Evolutionary conservation across 2,888 invertebrate genomes (phyloP).

Genomic region (Mesopsocus fuscifrons): DNA sequence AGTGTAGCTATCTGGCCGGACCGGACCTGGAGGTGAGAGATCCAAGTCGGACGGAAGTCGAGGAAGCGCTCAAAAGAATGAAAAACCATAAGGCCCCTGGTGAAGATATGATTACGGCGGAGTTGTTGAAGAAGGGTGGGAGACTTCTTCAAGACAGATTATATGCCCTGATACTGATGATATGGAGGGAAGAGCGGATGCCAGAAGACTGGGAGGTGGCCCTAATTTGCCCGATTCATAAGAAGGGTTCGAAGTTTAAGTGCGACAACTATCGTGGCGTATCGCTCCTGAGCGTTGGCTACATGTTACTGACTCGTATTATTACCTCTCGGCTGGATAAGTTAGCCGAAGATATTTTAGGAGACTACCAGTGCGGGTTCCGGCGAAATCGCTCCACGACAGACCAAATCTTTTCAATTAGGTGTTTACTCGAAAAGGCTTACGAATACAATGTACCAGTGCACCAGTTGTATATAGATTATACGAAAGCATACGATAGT

Average conservation of each 20-base stretch:
- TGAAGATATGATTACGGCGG: slow-evolving; percentile 10
- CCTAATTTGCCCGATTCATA: too few species aligned
- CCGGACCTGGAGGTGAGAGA: slow-evolving; percentile 7
- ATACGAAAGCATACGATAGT: slow-evolving; percentile 8
- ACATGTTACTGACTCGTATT: slow-evolving; percentile 4
- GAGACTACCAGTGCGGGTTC: slow-evolving; percentile 10
- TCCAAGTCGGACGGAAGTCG: not conserved
- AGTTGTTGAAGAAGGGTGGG: slow-evolving; percentile 11
- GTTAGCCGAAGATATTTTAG: not conserved
- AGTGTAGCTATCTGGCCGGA: slow-evolving; percentile 13
- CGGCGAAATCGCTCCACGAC: not conserved
- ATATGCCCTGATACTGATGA: slow-evolving; percentile 10
- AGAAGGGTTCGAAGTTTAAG: slow-evolving; percentile 7
- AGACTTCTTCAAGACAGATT: not conserved
- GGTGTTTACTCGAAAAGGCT: slow-evolving; percentile 8
- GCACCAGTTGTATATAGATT: slow-evolving; percentile 5
- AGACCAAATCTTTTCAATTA: slow-evolving; percentile 6
- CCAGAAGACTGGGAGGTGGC: slow-evolving; percentile 10
- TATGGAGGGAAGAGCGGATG: slow-evolving; percentile 10
- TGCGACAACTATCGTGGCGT: slow-evolving; percentile 12
- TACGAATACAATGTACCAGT: not conserved
- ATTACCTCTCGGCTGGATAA: not conserved
- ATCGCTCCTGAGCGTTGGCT: slow-evolving; percentile 9
- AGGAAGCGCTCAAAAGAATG: slow-evolving; percentile 1
- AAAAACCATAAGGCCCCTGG: slow-evolving; percentile 12